Base-by-base conservation (phyloP, 2,888 invertebrate species). In the Drosophila greeni region DNA sequence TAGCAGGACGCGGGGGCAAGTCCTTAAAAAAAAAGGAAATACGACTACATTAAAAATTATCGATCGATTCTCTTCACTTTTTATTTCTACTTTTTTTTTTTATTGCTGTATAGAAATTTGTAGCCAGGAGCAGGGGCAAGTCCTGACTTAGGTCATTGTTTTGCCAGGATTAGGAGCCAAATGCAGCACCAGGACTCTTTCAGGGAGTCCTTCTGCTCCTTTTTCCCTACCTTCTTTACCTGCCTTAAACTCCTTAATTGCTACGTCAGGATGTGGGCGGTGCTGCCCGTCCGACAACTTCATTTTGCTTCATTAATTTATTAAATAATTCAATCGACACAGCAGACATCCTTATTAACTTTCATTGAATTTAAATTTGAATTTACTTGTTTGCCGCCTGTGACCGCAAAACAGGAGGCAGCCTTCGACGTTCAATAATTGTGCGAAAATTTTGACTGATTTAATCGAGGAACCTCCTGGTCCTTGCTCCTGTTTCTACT, bases 11-110 rank as follows among this genome's bases (percentile, higher is more conserved):
- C 2, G 20, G 20, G n/a, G 40, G 31, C 11, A 56, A 58, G 72
- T 69, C 76, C 80, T 73, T 74, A 76, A 76, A 80, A 76, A 76
- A 80, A 76, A 80, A 74, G 80, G 80, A 80, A 82, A 84, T 82
- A 82, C 79, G 83, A 79, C 79, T 79, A 83, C 83, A 81, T 81
- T 81, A 83, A 83, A 81, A 84, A 81, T 83, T 81, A 81, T 81
- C 80, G 80, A 81, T 84, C 81, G 83, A 80, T 75, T 76, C 66
- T 59, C 64, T 53, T 42, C 14, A 47, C 24, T 62, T 39, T 20
- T 39, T 14, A 26, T n/a, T 29, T 29, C 2, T 9, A 5, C 34
- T 8, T 31, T 20, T 37, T 16, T 43, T 34, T 14, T 33, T 33
- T 47, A 24, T 20, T 9, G 33, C 40, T 23, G 14, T 31, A 39